These are phyloP conservation scores for Eupithecia pulchellata DNA, from an alignment of 2,888 invertebrate species.

Conservation along the genomic window DNA sequence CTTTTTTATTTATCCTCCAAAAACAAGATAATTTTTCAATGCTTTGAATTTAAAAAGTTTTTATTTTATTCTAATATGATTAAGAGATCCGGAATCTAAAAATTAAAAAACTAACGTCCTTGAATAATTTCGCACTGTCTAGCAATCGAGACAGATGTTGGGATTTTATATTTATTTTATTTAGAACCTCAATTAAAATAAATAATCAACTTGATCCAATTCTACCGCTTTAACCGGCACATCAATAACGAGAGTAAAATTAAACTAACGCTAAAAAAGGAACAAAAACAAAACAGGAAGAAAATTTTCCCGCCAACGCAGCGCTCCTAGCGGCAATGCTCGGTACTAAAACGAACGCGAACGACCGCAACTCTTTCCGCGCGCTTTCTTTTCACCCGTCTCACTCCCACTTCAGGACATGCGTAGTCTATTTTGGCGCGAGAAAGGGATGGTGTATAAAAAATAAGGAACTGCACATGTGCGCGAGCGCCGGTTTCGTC, in stretches of 20 bases:
- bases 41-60: too few relatives aligned
- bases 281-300: conserved; percentile 76
- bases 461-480: conserved; percentile 82
- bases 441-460: conserved; percentile 74
- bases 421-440: conserved; percentile 70
- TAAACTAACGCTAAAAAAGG: conserved; percentile 52
- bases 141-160: background rate
- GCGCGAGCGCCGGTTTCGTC: conserved; percentile 77
- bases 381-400: conserved; percentile 78
- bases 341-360: conserved; percentile 70
- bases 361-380: conserved; percentile 78
- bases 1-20: background rate
- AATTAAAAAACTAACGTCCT: too few relatives aligned
- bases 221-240: background rate
- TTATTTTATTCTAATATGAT: too few relatives aligned
- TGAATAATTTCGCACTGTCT: background rate
- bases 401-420: conserved; percentile 56
- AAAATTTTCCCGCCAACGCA: conserved; percentile 66
- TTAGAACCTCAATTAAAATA: background rate
- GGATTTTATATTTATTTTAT: background rate
- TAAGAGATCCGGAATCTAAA: too few relatives aligned
- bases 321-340: conserved; percentile 71
- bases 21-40: too few relatives aligned
- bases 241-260: conserved; percentile 53
- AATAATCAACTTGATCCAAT: background rate